Evolutionary conservation across 2,888 invertebrate species (phyloP).

Genomic region (Neoscelio sp.): DNA sequence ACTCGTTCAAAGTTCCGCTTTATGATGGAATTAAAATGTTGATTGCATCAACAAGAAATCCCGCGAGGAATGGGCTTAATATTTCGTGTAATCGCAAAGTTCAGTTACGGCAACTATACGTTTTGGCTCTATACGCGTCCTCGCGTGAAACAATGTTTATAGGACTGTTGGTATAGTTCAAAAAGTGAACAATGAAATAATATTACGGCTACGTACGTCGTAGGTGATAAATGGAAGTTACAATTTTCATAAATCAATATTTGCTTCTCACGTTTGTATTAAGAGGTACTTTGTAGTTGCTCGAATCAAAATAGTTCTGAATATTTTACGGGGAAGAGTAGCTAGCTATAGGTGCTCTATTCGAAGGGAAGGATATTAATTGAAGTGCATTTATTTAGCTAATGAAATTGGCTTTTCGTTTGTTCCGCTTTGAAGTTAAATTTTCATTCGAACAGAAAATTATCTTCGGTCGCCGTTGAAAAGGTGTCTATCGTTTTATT

Average conservation of each 20-base stretch:
- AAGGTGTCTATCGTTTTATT: no score
- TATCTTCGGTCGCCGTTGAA: no score
- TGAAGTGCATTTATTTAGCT: not conserved
- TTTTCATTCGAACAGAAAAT: no score
- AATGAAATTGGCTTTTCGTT: no score
- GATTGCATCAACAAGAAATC: slow-evolving; percentile 46
- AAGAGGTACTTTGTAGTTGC: not conserved
- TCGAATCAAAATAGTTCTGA: slow-evolving; percentile 18
- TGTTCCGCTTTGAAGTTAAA: no score
- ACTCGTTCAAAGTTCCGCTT: no score
- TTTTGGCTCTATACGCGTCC: slow-evolving; percentile 19
- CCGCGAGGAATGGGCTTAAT: slow-evolving; percentile 24
- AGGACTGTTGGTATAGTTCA: slow-evolving; percentile 17
- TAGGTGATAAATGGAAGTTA: slow-evolving; percentile 43
- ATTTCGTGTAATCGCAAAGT: slow-evolving; percentile 41
- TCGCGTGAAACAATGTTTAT: slow-evolving; percentile 24
- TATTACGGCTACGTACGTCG: slow-evolving; percentile 12
- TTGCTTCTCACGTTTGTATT: slow-evolving; percentile 15
- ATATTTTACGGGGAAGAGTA: slow-evolving; percentile 2
- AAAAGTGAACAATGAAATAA: slow-evolving; percentile 41
- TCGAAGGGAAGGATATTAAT: no score
- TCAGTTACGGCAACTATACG: slow-evolving; percentile 24
- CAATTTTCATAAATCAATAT: slow-evolving; percentile 51
- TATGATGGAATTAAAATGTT: slow-evolving; percentile 55
- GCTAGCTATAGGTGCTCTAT: no score